Conservation (phyloP, 2,888 invertebrate species). For the Orchesellides sinensis region DNA sequence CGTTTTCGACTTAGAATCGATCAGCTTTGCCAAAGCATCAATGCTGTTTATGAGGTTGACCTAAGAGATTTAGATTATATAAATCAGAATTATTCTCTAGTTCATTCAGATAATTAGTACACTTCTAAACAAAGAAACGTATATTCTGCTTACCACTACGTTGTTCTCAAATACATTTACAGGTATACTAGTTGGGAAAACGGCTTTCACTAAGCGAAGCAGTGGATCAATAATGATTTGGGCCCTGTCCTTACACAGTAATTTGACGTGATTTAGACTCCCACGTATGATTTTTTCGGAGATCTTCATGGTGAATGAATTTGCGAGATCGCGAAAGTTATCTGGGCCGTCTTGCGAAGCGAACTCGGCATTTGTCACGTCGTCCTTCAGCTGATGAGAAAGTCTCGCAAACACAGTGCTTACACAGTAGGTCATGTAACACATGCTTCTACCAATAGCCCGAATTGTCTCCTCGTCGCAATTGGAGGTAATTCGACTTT, state of each 20-base stretch:
- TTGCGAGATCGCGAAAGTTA: no score
- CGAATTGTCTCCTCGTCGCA: background rate
- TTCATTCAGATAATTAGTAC: background rate
- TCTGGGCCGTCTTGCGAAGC: no score
- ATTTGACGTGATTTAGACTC: no score
- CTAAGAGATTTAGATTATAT: background rate
- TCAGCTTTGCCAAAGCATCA: constrained; percentile 4
- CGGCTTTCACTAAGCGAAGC: constrained; percentile 8
- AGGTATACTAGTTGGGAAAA: constrained; percentile 15
- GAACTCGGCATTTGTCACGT: no score
- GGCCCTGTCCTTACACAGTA: no score
- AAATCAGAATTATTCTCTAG: background rate
- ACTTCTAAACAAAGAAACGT: no score
- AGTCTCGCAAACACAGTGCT: no score
- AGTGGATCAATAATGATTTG: background rate
- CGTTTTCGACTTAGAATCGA: background rate
- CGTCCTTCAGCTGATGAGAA: no score
- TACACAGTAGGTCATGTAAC: background rate
- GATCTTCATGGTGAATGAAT: no score
- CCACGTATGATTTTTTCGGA: no score
- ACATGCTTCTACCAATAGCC: background rate
- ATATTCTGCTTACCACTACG: background rate
- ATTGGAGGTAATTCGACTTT: background rate
- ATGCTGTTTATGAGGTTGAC: constrained; percentile 3
- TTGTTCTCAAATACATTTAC: background rate